Evolutionary conservation across 2,888 invertebrate species (phyloP), one percentile per base, ranked within the genome.

Genomic region (Thecophora atra): DNA sequence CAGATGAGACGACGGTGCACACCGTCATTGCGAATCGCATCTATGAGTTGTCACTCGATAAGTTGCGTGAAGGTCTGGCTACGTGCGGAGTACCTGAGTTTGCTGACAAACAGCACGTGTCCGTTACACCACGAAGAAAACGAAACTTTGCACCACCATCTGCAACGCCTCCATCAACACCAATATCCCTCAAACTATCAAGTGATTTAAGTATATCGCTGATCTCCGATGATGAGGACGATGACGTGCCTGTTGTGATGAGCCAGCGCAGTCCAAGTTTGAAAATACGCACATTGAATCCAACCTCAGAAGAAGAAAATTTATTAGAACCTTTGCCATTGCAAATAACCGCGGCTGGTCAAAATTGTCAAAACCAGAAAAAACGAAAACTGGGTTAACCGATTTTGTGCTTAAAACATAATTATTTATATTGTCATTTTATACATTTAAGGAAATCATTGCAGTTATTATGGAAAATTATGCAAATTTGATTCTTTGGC

Each of bases 11-110:
- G 28, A 85, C 84, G 5, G 85, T 85, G 8, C 85, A 84, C 44
- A 85, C 85, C n/a, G 84, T 83, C 6, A 85, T 85, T 15, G 85
- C 85, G 1, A 84, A 85, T 74, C 82, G 83, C 71, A 83, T 84
- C 47, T 85, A 85, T 60, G 85, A 85, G 70, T 77, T 85, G 7
- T 85, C 85, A 17, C 76, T 85, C 0, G 81, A 82, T n/a, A 85
- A 85, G 67, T 74, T 85, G 15, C 83, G 84, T 37, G 85, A 85
- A 69, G 85, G 85, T 24, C 79, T 85, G 13, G 84, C 84, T 56
- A 81, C 83, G 7, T 82, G 84, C 67, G 84, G 83, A 5, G 79
- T 83, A 26, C 78, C 83, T 0, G 83, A 83, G 64, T 83, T 83
- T 51, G 76, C 80, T 4, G 76, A 81, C 37, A 80, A 74, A 2